Conservation (phyloP, 2,888 invertebrate species). For the Limnephilus auricula region DNA sequence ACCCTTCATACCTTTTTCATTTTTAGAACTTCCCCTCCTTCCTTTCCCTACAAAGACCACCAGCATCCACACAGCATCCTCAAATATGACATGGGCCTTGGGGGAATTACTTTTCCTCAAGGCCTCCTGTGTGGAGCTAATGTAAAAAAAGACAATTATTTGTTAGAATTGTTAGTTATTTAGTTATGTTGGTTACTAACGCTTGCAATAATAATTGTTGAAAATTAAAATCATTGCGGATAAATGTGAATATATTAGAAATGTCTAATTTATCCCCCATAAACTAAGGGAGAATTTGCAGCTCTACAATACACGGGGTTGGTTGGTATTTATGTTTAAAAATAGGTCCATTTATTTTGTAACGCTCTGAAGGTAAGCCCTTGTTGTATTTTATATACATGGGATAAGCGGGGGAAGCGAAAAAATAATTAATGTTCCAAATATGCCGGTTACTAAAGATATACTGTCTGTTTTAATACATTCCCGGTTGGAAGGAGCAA, state of each 20-base stretch:
- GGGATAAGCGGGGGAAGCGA: constrained; percentile 30
- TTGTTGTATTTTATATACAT: constrained; percentile 40
- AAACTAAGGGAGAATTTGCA: constrained; percentile 25
- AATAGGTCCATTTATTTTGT: constrained; percentile 30
- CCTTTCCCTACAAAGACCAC: no score
- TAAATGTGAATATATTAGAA: background rate
- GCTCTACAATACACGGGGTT: constrained; percentile 12
- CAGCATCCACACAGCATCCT: no score
- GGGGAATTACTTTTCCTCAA: no score
- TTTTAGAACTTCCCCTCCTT: no score
- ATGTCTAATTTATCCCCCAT: constrained; percentile 1
- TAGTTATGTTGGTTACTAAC: background rate
- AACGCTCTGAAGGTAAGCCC: constrained; percentile 47
- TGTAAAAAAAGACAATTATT: no score
- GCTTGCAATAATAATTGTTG: background rate
- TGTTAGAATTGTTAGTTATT: background rate
- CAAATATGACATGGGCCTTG: no score
- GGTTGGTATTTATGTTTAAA: constrained; percentile 39
- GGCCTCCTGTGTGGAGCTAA: no score
- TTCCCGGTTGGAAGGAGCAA: background rate
- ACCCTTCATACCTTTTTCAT: no score
- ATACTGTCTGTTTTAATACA: background rate
- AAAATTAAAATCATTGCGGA: background rate
- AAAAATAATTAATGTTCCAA: constrained; percentile 45
- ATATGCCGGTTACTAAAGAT: constrained; percentile 37